These are phyloP conservation scores for Nematolebias whitei DNA, from an alignment of 2,113 vertebrate species.

Conservation along the genomic window DNA sequence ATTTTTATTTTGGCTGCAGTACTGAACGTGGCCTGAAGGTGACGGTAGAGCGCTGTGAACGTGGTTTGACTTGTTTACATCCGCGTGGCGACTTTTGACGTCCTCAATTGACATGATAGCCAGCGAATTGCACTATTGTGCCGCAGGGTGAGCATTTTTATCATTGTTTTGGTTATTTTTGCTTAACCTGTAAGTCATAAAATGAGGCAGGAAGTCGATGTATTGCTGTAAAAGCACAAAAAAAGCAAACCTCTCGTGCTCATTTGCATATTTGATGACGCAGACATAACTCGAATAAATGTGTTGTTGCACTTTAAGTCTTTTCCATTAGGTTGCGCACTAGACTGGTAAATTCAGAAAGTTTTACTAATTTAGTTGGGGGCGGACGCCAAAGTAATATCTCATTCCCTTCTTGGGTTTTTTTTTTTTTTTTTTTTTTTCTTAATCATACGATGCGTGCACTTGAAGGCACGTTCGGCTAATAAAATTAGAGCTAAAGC, in stretches of 20 bases:
- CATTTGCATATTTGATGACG: too few species aligned
- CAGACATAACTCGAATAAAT: neutral
- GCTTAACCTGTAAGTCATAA: too few species aligned
- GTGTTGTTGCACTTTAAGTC: conserved; percentile 20
- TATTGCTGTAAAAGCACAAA: neutral
- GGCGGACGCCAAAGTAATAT: neutral
- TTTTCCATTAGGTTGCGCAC: conserved; percentile 22
- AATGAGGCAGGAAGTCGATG: too few species aligned
- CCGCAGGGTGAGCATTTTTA: neutral
- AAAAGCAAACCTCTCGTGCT: too few species aligned
- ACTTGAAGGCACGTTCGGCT: too few species aligned
- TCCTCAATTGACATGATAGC: neutral
- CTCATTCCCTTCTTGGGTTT: neutral
- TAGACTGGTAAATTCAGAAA: neutral
- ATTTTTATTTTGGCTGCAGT: neutral
- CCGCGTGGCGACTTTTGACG: conserved; percentile 7
- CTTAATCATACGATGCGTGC: neutral
- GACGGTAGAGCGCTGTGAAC: conserved; percentile 7
- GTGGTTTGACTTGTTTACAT: neutral
- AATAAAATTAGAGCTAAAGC: too few species aligned
- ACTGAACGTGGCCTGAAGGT: neutral
- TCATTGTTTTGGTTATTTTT: neutral
- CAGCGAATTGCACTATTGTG: neutral
- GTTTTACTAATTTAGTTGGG: neutral
- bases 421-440: neutral